Evolutionary conservation across 2,888 invertebrate genomes (phyloP).

Genomic region (Emmelina monodactyla): DNA sequence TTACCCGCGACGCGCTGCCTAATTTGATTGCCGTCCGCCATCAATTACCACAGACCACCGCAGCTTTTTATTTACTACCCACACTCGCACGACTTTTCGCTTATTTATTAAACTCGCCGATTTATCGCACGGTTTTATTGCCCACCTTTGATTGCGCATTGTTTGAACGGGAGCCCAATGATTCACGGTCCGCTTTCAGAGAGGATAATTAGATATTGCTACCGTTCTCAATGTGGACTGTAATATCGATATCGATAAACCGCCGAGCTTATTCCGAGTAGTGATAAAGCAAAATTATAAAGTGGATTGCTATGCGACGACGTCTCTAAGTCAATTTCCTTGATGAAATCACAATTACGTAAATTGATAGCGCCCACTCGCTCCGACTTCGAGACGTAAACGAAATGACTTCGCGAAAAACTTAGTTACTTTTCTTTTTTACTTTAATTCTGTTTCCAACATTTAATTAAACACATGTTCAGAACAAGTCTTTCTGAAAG

Average conservation of each 20-base stretch:
- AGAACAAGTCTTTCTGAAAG: constrained; percentile 16
- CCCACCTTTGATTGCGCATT: constrained; percentile 30
- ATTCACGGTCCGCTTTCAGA: background rate
- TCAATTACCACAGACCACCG: constrained; percentile 51
- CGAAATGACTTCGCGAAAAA: background rate
- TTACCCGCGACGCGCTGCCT: constrained; percentile 55
- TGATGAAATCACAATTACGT: constrained; percentile 60
- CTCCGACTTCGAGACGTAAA: constrained; percentile 3
- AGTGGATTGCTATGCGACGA: constrained; percentile 35
- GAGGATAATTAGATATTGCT: constrained; percentile 20
- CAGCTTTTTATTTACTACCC: constrained; percentile 46
- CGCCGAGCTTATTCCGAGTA: constrained; percentile 11
- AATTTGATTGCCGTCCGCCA: constrained; percentile 60
- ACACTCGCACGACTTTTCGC: constrained; percentile 24
- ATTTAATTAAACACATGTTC: constrained; percentile 1
- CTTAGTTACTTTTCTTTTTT: background rate
- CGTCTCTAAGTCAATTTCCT: constrained; percentile 52
- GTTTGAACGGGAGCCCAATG: constrained; percentile 17
- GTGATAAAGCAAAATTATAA: constrained; percentile 12
- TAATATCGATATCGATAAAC: too few relatives aligned
- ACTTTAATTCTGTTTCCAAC: background rate
- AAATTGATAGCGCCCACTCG: constrained; percentile 41
- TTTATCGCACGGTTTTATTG: constrained; percentile 35
- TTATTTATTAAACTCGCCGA: constrained; percentile 33
- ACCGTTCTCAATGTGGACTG: constrained; percentile 13